These are phyloP conservation scores for Nycticebus coucang DNA, from an alignment of 2,113 vertebrate species.

Conservation along the genomic window DNA sequence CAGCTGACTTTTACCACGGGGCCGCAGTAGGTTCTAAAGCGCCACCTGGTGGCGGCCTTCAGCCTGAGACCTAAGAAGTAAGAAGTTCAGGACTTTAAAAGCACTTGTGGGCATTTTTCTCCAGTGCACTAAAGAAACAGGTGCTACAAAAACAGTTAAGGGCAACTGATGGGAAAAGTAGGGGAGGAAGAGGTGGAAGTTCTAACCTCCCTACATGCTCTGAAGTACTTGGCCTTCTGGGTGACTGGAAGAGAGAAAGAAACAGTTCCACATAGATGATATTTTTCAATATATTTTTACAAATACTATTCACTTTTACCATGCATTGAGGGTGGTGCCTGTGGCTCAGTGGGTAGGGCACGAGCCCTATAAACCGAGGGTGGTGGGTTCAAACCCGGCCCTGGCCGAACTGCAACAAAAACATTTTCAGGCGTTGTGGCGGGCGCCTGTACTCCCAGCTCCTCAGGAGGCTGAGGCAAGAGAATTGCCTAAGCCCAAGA, in stretches of 20 bases:
- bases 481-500: no score
- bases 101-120: background rate
- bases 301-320: background rate
- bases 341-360: no score
- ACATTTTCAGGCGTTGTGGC: no score
- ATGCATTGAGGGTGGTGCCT: no score
- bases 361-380: no score
- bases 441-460: no score
- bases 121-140: background rate
- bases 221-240: background rate
- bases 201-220: background rate
- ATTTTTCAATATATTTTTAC: background rate
- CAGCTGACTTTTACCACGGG: background rate
- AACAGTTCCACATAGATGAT: background rate
- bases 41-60: conserved; percentile 73
- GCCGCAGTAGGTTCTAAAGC: background rate
- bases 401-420: no score
- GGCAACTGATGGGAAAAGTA: background rate
- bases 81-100: background rate
- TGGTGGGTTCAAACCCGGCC: no score
- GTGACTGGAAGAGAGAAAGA: background rate
- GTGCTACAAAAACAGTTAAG: background rate
- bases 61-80: background rate
- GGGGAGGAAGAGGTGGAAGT: background rate
- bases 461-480: no score